Conservation (phyloP, 2,113 vertebrate genomes). For the Otocyon megalotis region DNA sequence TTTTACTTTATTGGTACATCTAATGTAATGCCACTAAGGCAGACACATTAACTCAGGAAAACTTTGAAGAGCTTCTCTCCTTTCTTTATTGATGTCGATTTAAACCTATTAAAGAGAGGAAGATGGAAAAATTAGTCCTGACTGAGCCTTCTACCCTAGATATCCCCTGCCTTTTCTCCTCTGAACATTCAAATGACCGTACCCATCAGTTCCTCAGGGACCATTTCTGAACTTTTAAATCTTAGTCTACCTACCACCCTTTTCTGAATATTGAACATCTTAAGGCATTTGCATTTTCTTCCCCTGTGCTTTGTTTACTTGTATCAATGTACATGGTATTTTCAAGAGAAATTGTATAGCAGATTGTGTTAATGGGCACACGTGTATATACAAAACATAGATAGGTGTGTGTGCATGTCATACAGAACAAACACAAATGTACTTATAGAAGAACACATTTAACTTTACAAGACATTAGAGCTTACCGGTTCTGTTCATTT, state of each 20-base stretch:
- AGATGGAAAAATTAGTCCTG: constrained; percentile 32
- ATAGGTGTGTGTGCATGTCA: background rate
- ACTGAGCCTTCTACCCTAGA: background rate
- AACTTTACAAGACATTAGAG: background rate
- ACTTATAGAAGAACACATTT: constrained; percentile 21
- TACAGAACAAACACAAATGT: background rate
- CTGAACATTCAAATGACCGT: background rate
- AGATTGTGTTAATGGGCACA: background rate
- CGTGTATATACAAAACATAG: background rate
- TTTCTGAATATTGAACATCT: constrained; percentile 69
- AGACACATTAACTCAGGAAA: constrained; percentile 46
- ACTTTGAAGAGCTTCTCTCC: background rate
- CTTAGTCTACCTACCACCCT: constrained; percentile 60
- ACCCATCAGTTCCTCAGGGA: background rate
- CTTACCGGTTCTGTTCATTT: constrained; percentile 35
- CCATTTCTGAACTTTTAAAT: constrained; percentile 61
- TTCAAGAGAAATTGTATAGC: constrained; percentile 26
- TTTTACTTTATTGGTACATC: constrained; percentile 12
- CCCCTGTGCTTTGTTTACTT: constrained; percentile 44
- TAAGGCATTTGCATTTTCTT: constrained; percentile 56
- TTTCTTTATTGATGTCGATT: background rate
- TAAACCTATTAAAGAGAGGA: background rate
- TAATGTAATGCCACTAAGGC: background rate
- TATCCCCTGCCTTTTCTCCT: background rate
- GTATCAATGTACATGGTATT: constrained; percentile 51